A percentile compares a stretch with the other conserved stretches of the same genome.
These are phyloP conservation scores for Sphenodon punctatus DNA, from an alignment of 2,797 vertebrate genomes.

Conservation along the genomic window DNA sequence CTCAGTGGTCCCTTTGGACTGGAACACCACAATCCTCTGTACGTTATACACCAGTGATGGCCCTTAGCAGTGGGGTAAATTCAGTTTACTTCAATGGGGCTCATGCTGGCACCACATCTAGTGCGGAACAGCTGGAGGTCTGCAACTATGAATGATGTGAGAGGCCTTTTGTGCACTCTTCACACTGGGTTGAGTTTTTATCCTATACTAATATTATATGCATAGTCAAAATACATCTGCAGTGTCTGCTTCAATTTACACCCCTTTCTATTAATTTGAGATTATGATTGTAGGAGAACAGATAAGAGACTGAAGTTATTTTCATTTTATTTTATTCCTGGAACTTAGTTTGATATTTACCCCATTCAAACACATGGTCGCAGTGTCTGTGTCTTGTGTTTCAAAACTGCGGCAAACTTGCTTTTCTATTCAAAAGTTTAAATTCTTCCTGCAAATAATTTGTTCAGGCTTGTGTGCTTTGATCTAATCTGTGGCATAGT, in stretches of 20 bases:
- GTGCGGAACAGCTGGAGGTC: too few species aligned
- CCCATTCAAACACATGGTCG: constrained; percentile 30
- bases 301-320: background rate
- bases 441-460: constrained; percentile 57
- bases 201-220: background rate
- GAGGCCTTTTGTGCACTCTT: background rate
- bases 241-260: too few species aligned
- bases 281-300: background rate
- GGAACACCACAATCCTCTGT: too few species aligned
- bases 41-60: too few species aligned
- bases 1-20: too few species aligned
- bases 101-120: too few species aligned
- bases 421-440: constrained; percentile 67
- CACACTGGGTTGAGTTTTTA: background rate
- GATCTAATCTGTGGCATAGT: constrained; percentile 64
- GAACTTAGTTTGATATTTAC: constrained; percentile 58
- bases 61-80: too few species aligned
- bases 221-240: background rate
- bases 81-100: too few species aligned
- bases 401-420: constrained; percentile 52
- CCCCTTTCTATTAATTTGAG: background rate
- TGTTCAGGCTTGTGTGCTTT: constrained; percentile 62
- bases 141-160: background rate
- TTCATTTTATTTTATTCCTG: constrained; percentile 15
- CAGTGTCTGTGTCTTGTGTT: constrained; percentile 24